These are phyloP conservation scores for Ferrisia virgata DNA, from an alignment of 2,888 invertebrate genomes.

Conservation along the genomic window DNA sequence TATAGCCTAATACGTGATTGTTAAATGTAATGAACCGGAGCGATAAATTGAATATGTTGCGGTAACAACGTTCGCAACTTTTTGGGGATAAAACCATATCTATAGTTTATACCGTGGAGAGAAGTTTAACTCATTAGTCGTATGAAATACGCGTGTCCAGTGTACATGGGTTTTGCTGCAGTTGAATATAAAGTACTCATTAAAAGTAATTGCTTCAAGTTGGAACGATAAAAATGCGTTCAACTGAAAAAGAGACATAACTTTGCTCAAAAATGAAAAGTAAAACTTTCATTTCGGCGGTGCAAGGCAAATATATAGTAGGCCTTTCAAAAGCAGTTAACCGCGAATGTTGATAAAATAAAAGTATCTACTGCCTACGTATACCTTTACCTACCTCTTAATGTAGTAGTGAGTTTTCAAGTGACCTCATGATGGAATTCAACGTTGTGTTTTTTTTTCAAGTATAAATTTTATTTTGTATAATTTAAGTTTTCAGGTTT, in stretches of 20 bases:
- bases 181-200: not conserved
- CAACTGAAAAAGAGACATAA: slow-evolving; percentile 15
- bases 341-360: not conserved
- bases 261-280: not conserved
- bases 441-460: no score
- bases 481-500: no score
- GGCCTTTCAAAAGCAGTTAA: not conserved
- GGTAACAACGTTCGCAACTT: not conserved
- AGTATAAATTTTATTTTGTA: no score
- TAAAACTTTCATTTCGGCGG: not conserved
- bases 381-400: no score
- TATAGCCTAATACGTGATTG: not conserved
- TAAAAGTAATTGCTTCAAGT: not conserved
- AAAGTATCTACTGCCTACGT: not conserved
- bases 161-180: not conserved
- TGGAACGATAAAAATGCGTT: slow-evolving; percentile 6
- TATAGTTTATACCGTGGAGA: not conserved
- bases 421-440: no score
- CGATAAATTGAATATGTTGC: not conserved
- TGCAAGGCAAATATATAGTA: no score
- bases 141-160: not conserved
- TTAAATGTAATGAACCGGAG: not conserved
- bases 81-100: not conserved
- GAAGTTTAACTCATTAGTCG: not conserved
- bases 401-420: no score